Conservation (phyloP, 1,140 invertebrate species). For the Plodia interpunctella region DNA sequence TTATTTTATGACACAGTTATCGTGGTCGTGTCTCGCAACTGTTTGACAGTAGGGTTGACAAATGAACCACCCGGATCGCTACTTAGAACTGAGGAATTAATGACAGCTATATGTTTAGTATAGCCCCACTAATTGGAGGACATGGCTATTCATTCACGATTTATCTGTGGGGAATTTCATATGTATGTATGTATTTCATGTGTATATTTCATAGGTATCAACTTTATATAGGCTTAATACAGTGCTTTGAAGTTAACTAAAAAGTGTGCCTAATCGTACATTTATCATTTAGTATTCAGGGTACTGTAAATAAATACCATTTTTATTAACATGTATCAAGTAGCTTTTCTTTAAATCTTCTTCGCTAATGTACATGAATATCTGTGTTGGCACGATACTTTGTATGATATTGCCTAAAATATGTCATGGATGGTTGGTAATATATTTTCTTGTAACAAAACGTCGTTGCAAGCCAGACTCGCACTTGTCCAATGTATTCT, state of each 20-base stretch:
- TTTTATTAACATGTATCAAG: too few species aligned
- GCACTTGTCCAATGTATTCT: neutral
- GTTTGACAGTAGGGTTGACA: constrained; percentile 60
- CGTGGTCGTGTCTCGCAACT: constrained; percentile 55
- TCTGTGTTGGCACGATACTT: too few species aligned
- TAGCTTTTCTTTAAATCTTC: too few species aligned
- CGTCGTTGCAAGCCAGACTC: neutral
- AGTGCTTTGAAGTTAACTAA: too few species aligned
- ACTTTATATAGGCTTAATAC: too few species aligned
- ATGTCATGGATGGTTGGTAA: too few species aligned
- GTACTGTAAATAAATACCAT: neutral
- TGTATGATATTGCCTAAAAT: too few species aligned
- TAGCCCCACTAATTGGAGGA: constrained; percentile 11
- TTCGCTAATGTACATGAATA: too few species aligned
- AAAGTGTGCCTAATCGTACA: neutral
- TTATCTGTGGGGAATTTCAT: constrained; percentile 2
- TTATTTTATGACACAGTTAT: neutral
- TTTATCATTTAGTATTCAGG: neutral
- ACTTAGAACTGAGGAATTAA: constrained; percentile 29
- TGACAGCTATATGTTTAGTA: constrained; percentile 26
- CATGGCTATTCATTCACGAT: neutral
- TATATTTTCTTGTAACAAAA: too few species aligned
- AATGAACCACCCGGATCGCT: constrained; percentile 65
- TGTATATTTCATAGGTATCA: neutral
- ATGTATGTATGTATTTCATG: too few species aligned